These are phyloP conservation scores for Tympanuchus pallidicinctus DNA, from an alignment of 2,113 vertebrate genomes.

Conservation along the genomic window DNA sequence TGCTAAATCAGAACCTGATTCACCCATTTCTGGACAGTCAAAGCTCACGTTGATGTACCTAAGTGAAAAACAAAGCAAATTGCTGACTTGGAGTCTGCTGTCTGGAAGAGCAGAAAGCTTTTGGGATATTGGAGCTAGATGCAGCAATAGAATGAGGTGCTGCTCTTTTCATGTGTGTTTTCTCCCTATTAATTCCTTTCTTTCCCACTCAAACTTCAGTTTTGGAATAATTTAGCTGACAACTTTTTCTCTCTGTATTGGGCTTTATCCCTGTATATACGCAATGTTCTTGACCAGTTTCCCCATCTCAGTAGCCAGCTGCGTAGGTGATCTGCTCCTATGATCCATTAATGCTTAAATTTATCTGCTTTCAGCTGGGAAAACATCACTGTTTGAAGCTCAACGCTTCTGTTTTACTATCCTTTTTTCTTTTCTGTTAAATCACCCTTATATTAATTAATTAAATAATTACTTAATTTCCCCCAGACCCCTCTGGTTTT, in stretches of 20 bases:
- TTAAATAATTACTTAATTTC: no score
- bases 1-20: neutral
- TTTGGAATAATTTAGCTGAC: neutral
- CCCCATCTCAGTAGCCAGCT: neutral
- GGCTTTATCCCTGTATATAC: neutral
- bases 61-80: neutral
- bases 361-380: neutral
- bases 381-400: neutral
- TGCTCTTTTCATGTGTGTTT: neutral
- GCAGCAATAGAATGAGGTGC: neutral
- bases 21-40: neutral
- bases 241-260: neutral
- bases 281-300: neutral
- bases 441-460: no score
- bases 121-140: fast-evolving
- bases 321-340: neutral
- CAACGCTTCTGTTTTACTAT: neutral
- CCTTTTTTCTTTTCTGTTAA: neutral
- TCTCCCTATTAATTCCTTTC: neutral
- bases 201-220: neutral
- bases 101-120: neutral
- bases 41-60: neutral
- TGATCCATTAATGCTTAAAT: neutral
- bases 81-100: fast-evolving
- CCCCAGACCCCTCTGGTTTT: neutral